Evolutionary conservation across 2,113 vertebrate species (phyloP), one percentile per base, ranked within the genome.

Genomic region (Taurulus bubalis): DNA sequence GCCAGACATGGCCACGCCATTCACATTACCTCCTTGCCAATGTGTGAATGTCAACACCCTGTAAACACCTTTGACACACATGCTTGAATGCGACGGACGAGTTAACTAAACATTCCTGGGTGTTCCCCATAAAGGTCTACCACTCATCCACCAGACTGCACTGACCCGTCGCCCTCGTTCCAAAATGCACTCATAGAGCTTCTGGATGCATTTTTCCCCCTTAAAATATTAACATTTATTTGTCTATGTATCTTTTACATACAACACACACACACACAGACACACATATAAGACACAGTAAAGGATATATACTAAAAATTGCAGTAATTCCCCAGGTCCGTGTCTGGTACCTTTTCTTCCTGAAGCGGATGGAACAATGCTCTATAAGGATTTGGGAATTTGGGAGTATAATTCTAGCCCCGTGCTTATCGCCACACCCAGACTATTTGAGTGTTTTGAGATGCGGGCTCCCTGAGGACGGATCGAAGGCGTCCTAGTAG

Each of bases 61-160:
- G 91, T 92, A 94, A 94, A 94, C 93, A 94, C 91, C 92, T 93
- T 91, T 93, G 91, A 93, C 92, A 94, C 90, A 93, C 92, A 92
- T 65, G 89, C 92, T 93, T 93, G 92, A 94, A 93, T 92, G 88
- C 84, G 80, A 87, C 79, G 66, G 90, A 86, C 71, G 81, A 91
- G 89, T 90, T 93, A 92, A 93, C 92, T 87, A 92, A 93, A 94
- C 92, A 94, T 94, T 94, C 92, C 90, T 93, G 92, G 93, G 92
- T 92, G 91, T 93, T 93, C 91, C 84, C 80, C 74, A 62, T 92
- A 85, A 89, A 90, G 89, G 90, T 92, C 79, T 82, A 79, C 75
- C 87, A 66, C 90, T 92, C 89, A 83, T 58, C 87, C 85, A 89
- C 66, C 67, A 60, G 65, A 73, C 83, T 77, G 82, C 87, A 84